Evolutionary conservation across 2,888 invertebrate genomes (phyloP), one percentile per base, ranked within the genome.

Genomic region (Prosopocoilus inquinatus): DNA sequence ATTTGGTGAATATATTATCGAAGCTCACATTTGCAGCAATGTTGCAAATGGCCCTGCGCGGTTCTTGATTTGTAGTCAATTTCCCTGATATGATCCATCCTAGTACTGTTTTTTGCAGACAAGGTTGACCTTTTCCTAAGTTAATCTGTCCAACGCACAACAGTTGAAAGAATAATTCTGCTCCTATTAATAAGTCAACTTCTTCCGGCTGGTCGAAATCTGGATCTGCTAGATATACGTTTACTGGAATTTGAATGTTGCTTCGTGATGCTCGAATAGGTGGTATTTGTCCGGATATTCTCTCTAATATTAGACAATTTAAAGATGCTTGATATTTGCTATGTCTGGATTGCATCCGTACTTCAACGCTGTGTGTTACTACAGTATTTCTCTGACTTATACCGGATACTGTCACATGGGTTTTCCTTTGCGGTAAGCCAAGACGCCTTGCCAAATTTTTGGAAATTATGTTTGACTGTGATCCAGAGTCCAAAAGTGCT

Each of bases 1-100:
- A 55, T 39, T 35, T 28, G 9, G 11, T 28, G 9, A 55, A 35
- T 34, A 32, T 34, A 9, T 16, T 8, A 11, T 35, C 45, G 45
- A 55, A 16, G n/a, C 15, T 9, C 8, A 16, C 2, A 5, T 45
- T 20, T 16, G 38, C 2, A n/a, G 50, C 36, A 1, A 50, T 3
- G 35, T 52, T 52, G 16, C 51, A 52, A 9, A 34, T 7, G 7
- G 34, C 9, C 34, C 34, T 34, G 7, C 8, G 9, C 9, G 3
- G 32, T 35, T 34, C 5, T 1, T n/a, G n/a, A 20, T n/a, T 8
- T 9, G 15, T 9, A 1, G 46, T 11, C 16, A n/a, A n/a, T n/a
- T n/a, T n/a, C n/a, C 48, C 53, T 8, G 53, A 47, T 20, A 53
- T 38, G 15, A 47, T 48, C 47, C 53, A 53, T 15, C 53, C 53